phyloP scores from a whole-genome alignment of 2,888 invertebrate species.

The Exocentrus adspersus region DNA sequence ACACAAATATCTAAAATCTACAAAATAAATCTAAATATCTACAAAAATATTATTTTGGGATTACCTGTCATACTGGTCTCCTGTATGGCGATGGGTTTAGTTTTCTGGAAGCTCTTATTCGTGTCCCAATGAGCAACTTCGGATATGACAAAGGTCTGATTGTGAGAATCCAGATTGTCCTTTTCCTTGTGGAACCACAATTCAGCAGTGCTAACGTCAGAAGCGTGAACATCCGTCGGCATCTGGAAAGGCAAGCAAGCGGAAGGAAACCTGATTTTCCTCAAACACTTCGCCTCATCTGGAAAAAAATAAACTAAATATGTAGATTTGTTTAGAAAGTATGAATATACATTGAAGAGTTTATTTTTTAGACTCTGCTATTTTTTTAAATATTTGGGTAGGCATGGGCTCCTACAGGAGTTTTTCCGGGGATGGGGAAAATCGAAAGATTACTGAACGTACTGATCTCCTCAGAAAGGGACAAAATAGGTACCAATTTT shows the following conservation, averaged over 20 bases:
- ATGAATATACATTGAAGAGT: too few relatives aligned
- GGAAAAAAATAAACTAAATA: conserved; percentile 42
- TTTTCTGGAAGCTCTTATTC: conserved; percentile 77
- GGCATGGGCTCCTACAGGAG: too few relatives aligned
- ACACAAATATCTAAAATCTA: too few relatives aligned
- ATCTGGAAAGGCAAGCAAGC: conserved; percentile 82
- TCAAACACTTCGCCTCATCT: conserved; percentile 67
- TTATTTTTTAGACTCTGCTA: too few relatives aligned
- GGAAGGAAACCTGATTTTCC: conserved; percentile 69
- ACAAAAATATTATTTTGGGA: conserved; percentile 23
- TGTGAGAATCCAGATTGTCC: conserved; percentile 72
- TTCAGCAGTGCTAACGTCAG: conserved; percentile 80
- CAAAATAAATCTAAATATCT: too few relatives aligned
- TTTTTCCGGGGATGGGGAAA: too few relatives aligned
- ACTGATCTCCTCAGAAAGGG: too few relatives aligned
- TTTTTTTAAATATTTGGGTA: too few relatives aligned
- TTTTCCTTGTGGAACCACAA: conserved; percentile 83
- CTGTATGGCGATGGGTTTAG: conserved; percentile 82
- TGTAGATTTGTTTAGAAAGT: too few relatives aligned
- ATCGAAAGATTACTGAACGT: too few relatives aligned
- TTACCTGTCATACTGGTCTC: conserved; percentile 76
- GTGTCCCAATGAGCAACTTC: conserved; percentile 81
- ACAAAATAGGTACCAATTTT: too few relatives aligned
- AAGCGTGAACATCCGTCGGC: conserved; percentile 78
- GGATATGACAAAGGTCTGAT: conserved; percentile 77